Conservation (phyloP, 2,113 vertebrate species). For the Baryphthengus martii region DNA sequence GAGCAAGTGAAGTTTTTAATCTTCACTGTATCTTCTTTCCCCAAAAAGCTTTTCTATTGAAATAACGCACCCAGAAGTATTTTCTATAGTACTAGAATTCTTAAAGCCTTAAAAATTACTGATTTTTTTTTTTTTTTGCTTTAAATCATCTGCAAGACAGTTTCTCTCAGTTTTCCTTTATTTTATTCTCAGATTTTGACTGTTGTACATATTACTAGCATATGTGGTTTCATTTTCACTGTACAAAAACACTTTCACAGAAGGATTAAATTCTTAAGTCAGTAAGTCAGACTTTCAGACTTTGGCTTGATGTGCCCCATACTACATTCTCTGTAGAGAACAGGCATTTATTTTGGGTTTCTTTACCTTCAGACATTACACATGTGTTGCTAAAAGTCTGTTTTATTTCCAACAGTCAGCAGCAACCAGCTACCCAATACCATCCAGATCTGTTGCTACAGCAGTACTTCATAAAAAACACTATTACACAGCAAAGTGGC, state of each 20-base stretch:
- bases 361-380: slow-evolving; percentile 64
- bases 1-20: background rate
- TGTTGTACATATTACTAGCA: background rate
- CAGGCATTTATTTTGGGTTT: slow-evolving; percentile 45
- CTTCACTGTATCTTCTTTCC: background rate
- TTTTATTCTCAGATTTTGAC: background rate
- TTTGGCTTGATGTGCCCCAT: background rate
- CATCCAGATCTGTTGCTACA: slow-evolving; percentile 55
- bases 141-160: background rate
- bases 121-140: background rate
- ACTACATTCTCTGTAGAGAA: background rate
- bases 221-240: background rate
- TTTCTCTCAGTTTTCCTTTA: background rate
- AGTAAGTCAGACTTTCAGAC: slow-evolving; percentile 42
- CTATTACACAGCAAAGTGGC: background rate
- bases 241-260: background rate
- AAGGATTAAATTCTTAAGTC: background rate
- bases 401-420: slow-evolving; percentile 58
- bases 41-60: background rate
- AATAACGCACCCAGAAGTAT: background rate
- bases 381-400: slow-evolving; percentile 48
- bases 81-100: background rate
- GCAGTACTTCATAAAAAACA: slow-evolving; percentile 39
- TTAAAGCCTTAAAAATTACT: background rate
- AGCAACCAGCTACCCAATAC: slow-evolving; percentile 45